A percentile compares a stretch with the other conserved stretches of the same genome.
These are phyloP conservation scores for Lynx canadensis DNA, from an alignment of 2,113 vertebrate genomes.

Conservation along the genomic window DNA sequence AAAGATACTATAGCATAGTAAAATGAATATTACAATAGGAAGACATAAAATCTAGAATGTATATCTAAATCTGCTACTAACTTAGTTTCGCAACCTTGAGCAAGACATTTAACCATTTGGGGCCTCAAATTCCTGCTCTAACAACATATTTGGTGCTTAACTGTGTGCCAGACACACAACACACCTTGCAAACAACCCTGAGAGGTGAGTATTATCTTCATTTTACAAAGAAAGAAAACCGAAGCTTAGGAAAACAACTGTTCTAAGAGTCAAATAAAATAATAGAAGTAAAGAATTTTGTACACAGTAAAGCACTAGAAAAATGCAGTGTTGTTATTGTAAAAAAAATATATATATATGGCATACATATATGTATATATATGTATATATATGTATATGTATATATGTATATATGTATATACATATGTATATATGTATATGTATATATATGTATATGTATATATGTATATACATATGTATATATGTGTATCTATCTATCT, in stretches of 20 bases:
- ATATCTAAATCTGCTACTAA: background rate
- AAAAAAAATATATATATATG: background rate
- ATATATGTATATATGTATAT: too few relatives aligned
- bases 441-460: too few relatives aligned
- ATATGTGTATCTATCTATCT: too few relatives aligned
- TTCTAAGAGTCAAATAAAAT: conserved; percentile 16
- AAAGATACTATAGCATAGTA: background rate
- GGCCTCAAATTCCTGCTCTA: background rate
- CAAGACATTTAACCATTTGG: background rate
- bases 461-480: rapidly evolving
- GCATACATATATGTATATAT: too few relatives aligned
- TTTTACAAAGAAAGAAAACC: background rate
- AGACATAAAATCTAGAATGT: background rate
- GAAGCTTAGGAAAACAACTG: background rate
- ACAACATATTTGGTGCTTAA: background rate
- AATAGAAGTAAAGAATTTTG: background rate
- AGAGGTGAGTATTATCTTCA: background rate
- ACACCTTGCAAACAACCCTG: background rate
- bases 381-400: rapidly evolving
- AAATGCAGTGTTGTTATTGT: background rate
- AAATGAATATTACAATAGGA: background rate
- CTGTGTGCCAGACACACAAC: background rate
- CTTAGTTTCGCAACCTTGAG: background rate
- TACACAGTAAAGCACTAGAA: background rate
- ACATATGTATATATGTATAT: rapidly evolving